Evolutionary conservation across 1,140 invertebrate genomes (phyloP), one percentile per base, ranked within the genome.

Genomic region (Homarus americanus): DNA sequence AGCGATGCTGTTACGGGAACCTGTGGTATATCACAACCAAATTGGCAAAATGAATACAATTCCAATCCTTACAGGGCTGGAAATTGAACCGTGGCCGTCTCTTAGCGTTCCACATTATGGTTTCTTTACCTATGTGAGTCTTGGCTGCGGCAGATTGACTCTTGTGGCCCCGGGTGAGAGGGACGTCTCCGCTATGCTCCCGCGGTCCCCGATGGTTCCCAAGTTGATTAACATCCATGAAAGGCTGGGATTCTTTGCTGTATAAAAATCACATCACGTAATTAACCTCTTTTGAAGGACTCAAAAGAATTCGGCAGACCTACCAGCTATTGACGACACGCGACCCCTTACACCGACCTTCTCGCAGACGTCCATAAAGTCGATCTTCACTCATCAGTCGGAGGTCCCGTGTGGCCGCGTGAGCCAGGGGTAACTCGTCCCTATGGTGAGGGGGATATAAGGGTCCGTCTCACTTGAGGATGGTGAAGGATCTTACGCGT

Each of bases 221-320:
- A 76, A 90, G 80, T 90, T 90, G 87, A 90, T 90, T 90, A 90
- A 82, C 87, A 90, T 90, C 80, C 63, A 49, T 90, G 87, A 90
- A 90, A 90, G 87, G 87, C 78, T 49, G 80, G 87, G 87, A 90
- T 90, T 90, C 87, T 90, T 90, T 83, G 79, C 87, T 90, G 87
- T 90, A 90, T 90, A 90, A 90, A 90, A 90, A 90, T 90, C 87
- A 90, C 87, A 90, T 90, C 87, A 90, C 87, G 87, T 90, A 90
- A 90, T 90, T 90, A 90, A 90, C 87, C 87, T 90, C 87, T 83
- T 90, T 90, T 90, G 87, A 90, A 72, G 79, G 87, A 90, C 87
- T 90, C 87, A 90, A 90, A 90, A 90, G 87, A 90, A 90, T 90
- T 90, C 87, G 79, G 79, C 87, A 90, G 87, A 90, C 87, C 87